These are phyloP conservation scores for Ctenochaetus hawaiiensis DNA, from an alignment of 2,797 vertebrate genomes.

Conservation along the genomic window DNA sequence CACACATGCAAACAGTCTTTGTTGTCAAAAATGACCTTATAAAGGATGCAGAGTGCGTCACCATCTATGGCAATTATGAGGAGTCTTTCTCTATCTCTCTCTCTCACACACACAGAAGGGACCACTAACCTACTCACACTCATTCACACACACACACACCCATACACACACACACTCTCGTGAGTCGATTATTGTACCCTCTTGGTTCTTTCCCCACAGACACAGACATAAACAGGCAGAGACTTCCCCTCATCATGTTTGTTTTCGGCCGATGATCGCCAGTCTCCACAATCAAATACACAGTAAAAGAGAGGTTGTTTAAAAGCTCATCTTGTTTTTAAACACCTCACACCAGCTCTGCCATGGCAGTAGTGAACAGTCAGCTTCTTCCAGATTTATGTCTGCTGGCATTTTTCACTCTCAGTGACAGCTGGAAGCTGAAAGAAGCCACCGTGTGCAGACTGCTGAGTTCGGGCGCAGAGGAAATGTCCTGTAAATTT, in stretches of 20 bases:
- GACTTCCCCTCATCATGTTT: conserved; percentile 16
- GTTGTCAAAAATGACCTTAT: conserved; percentile 13
- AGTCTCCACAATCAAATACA: background rate
- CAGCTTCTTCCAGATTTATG: conserved; percentile 60
- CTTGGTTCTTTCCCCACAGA: conserved; percentile 45
- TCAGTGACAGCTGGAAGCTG: conserved; percentile 61
- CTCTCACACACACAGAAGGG: conserved; percentile 14
- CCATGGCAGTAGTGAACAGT: conserved; percentile 34
- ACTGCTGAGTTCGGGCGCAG: conserved; percentile 50
- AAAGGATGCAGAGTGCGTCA: background rate
- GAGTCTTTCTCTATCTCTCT: background rate
- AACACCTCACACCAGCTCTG: conserved; percentile 13
- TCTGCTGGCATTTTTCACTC: conserved; percentile 55
- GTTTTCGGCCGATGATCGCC: conserved; percentile 25
- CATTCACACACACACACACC: conserved; percentile 6
- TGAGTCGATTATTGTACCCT: conserved; percentile 52
- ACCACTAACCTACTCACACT: conserved; percentile 9
- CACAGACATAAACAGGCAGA: conserved; percentile 17
- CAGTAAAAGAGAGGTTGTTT: conserved; percentile 7
- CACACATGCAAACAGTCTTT: background rate
- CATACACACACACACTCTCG: conserved; percentile 6
- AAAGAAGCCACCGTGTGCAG: conserved; percentile 45
- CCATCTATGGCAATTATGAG: too few relatives aligned
- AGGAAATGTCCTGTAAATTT: conserved; percentile 36
- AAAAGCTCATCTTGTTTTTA: conserved; percentile 7